Evolutionary conservation across 2,797 vertebrate genomes (phyloP).

Genomic region (Aythya fuligula): DNA sequence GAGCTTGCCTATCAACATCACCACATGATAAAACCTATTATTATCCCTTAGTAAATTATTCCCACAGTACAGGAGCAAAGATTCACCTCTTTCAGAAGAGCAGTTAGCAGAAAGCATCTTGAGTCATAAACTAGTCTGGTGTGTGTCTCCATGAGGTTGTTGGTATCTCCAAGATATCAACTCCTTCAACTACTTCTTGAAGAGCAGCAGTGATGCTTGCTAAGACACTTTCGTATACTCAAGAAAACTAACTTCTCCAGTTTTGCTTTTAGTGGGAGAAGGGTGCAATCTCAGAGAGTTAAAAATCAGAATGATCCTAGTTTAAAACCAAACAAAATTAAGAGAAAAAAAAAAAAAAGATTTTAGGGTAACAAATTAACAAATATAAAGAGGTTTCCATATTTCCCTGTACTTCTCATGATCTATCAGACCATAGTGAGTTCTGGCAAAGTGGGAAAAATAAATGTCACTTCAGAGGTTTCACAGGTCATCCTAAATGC

Average conservation of each 20-base stretch:
- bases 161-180: not conserved
- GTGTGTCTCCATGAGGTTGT: no score
- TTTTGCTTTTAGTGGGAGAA: no score
- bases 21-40: rapidly evolving
- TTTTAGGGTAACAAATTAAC: not conserved
- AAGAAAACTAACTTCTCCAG: no score
- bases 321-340: no score
- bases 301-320: no score
- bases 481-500: not conserved
- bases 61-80: not conserved
- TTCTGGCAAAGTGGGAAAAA: not conserved
- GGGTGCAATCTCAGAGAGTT: no score
- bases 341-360: not conserved
- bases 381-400: not conserved
- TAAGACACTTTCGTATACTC: not conserved
- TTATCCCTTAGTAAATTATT: not conserved
- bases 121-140: not conserved
- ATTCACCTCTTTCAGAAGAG: not conserved
- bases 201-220: not conserved
- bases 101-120: not conserved
- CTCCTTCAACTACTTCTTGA: not conserved
- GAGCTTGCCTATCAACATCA: not conserved
- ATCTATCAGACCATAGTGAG: not conserved
- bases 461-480: not conserved
- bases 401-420: not conserved